Base-by-base conservation (phyloP, 2,888 invertebrate species). In the Apotomis capreana region DNA sequence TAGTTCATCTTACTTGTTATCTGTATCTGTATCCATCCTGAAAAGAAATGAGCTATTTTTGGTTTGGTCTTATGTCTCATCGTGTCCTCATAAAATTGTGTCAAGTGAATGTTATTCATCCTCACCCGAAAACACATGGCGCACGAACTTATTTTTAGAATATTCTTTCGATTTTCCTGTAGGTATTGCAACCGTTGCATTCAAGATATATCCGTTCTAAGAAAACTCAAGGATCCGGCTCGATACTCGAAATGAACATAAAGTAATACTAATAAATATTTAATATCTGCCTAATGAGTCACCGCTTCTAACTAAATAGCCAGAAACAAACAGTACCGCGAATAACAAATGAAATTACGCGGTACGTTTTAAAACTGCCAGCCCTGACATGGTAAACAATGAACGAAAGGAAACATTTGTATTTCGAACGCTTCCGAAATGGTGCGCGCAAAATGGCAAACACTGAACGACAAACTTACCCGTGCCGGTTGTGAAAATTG, bases 381-480 rank as follows among this genome's bases (percentile, higher is more conserved):
- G 62, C 54, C 54, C 5, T 58, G 51, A 57, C 49, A 36, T 9
- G 13, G 40, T 65, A 60, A 54, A 62, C 73, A 63, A 75, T 73
- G 77, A 76, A 82, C 83, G 83, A 85, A 83, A 84, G 81, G 76
- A 77, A 74, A 79, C 81, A 84, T 85, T 81, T 73, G 78, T 82
- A 84, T 82, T 83, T 82, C 75, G 81, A 85, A 83, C 79, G 76
- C 74, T 78, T 81, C 80, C 80, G 83, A 80, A 81, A 82, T 82
- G 85, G 85, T 84, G 37, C 54, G 82, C 81, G 82, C 78, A 78
- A 78, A 79, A 78, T 75, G 51, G 8, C 15, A 1, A 63, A 40
- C 15, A 5, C 6, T 15, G 8, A 10, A 9, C 49, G 49, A 49
- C 49, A 49, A 55, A 52, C 10, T 44, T 44, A 52, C 51, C 0